Evolutionary conservation across 2,888 invertebrate species (phyloP), one percentile per base, ranked within the genome.

Genomic region (Coecobrya sp.): DNA sequence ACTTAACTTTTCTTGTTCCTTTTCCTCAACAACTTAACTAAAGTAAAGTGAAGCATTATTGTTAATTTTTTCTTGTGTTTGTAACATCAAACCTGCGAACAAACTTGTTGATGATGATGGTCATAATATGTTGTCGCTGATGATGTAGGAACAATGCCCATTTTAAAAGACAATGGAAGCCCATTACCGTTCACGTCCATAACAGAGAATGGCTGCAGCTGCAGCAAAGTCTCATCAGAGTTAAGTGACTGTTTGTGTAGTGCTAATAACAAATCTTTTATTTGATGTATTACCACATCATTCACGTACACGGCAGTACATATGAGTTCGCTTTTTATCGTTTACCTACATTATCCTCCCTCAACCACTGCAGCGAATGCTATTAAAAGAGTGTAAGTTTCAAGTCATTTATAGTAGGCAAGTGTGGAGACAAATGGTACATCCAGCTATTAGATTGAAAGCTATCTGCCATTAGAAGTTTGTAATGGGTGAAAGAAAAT

Each of bases 111-210:
- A 42, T 30, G 82, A 82, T 62, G 82, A 59, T 55, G 52, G 25
- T 42, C 16, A 19, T 36, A 36, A 82, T 62, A 62, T 82, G 82
- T 13, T 25, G 59, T 30, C 30, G 36, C 11, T 55, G 55, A 25
- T 45, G 81, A 59, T 65, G 45, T n/a, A 25, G 70, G 52, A 86
- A 86, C 86, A 86, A 86, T 86, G 36, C 86, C 10, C 70, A 70
- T 86, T 86, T 59, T 22, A 22, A 49, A 86, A 86, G 52, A 86
- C 86, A 86, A 86, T 86, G 49, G 86, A 49, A 86, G 13, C 27
- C 86, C 70, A 86, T 86, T 86, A 86, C 49, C 42, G 7, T 25
- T 65, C 65, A 68, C 25, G 68, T 70, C n/a, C 49, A 52, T 70
- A 70, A 70, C 27, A 30, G 49, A 30, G 49, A 22, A n/a, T 52